Percentiles rank a stretch among this genome's conserved stretches.
Conservation (phyloP, 1,140 invertebrate species). For the Panagrolaimus sp. region DNA sequence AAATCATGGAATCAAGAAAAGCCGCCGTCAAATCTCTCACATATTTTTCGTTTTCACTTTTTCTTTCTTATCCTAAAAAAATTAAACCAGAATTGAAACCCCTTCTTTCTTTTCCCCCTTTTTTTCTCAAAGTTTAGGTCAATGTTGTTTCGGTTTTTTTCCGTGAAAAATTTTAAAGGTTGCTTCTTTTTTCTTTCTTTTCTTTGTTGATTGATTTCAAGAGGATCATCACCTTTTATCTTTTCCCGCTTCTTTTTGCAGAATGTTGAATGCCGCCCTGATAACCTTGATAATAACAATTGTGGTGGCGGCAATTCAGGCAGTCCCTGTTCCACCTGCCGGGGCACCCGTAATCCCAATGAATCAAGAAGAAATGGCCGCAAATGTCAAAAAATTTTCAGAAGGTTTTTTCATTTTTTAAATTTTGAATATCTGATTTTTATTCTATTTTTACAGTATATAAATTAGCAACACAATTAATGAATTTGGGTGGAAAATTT, state of each 20-base stretch:
- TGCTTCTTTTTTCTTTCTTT: too few relatives aligned
- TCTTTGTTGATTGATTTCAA: too few relatives aligned
- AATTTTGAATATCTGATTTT: neutral
- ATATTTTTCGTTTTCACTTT: too few relatives aligned
- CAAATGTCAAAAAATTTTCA: conserved; percentile 22
- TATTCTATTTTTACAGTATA: conserved; percentile 27
- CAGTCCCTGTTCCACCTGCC: neutral
- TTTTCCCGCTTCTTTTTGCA: neutral
- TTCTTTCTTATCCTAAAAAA: too few relatives aligned
- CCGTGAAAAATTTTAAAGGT: too few relatives aligned
- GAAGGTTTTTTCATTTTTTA: conserved; percentile 16
- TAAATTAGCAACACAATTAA: conserved; percentile 31
- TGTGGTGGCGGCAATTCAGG: neutral
- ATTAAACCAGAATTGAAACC: too few relatives aligned
- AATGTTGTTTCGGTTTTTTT: too few relatives aligned
- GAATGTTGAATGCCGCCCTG: conserved; percentile 2
- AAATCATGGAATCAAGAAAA: too few relatives aligned
- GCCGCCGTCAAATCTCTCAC: too few relatives aligned
- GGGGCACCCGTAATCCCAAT: neutral
- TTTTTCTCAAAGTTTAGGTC: too few relatives aligned
- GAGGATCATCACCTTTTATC: too few relatives aligned
- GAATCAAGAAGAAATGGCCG: conserved; percentile 9
- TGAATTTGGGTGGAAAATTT: conserved; percentile 36
- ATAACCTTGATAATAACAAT: neutral
- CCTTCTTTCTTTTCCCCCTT: too few relatives aligned